Evolutionary conservation across 2,797 vertebrate genomes (phyloP), one percentile per base, ranked within the genome.

Genomic region (Galaxias olidus): DNA sequence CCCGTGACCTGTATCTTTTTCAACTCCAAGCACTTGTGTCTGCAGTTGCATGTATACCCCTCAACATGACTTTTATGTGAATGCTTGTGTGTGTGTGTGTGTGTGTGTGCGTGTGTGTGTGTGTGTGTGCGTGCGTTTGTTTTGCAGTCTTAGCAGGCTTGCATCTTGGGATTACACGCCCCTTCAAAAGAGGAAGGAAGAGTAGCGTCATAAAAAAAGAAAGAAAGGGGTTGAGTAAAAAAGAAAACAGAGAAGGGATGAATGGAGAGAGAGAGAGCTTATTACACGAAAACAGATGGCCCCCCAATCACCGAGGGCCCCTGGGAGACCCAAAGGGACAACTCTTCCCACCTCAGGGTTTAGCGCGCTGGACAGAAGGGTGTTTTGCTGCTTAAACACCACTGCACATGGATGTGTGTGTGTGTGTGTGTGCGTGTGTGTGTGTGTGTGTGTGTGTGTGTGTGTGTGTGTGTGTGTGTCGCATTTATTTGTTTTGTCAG

Each of bases 241-340:
- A 59, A 44, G 43, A 45, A 61, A 58, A 14, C 41, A 61, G 63
- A 57, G 44, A 42, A 61, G 49, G 59, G 52, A 52, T 48, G 60
- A 14, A 49, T 61, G 59, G 50, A 62, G 50, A 58, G 15, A 58
- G 48, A 50, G 52, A 67, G 74, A 73, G 76, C 74, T 77, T 79
- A 66, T 81, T 78, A 73, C 71, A 74, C 55, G 56, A 69, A 78
- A 79, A 84, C 79, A 86, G 79, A 86, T 86, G 81, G 84, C 57
- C 71, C 30, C 68, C 76, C 76, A 78, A 76, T 78, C 70, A 76
- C 74, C 68, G 55, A 60, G 56, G 56, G 60, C 63, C 70, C 74
- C 77, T 48, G 42, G 70, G 76, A 75, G 68, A 59, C 20, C 11
- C 9, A 49, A 40, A 63, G 69, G 65, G 67, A 77, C 66, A 75